Evolutionary conservation across 2,113 vertebrate genomes (phyloP), one percentile per base, ranked within the genome.

Genomic region (Pterocles burchelli): DNA sequence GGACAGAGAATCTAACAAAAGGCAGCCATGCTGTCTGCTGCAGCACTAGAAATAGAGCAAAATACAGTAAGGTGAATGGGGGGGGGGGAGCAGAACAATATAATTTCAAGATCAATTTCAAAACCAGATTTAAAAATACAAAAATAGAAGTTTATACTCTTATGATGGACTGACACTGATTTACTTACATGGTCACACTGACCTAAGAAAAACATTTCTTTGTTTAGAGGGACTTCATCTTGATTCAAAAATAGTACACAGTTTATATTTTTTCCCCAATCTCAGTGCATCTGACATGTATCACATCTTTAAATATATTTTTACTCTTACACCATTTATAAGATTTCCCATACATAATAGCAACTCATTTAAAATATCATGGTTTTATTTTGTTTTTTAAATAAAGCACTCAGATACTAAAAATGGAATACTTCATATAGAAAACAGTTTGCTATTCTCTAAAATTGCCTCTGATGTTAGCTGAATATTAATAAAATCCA

Each of bases 401-500:
- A 96, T 92, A 97, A 97, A 98, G 90, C 86, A 93, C 75, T 94
- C 59, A n/a, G 71, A 95, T 82, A 93, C 63, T 96, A 96, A 97
- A 97, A 94, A 94, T 71, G 3, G 74, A 93, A 97, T 95, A 96
- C 75, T 95, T 98, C 94, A 97, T 94, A 97, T 95, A 97, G 94
- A 96, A 98, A 98, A 97, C 95, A 97, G 88, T 95, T 94, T 96
- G 52, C 62, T 97, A 54, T 94, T 96, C 74, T 90, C 88, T 96
- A 97, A 97, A 98, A 98, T 94, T 97, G 92, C 92, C 90, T 98
- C 89, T 97, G 96, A 97, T 98, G 95, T 97, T 98, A 97, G 94
- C 94, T 97, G 97, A 97, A 97, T 97, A 98, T 97, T 98, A 98
- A 98, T 98, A 98, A 98, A 98, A 98, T 98, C 97, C 97, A 98